Base-by-base conservation (phyloP, 1,140 invertebrate genomes). In the Platyscapa corneri region DNA sequence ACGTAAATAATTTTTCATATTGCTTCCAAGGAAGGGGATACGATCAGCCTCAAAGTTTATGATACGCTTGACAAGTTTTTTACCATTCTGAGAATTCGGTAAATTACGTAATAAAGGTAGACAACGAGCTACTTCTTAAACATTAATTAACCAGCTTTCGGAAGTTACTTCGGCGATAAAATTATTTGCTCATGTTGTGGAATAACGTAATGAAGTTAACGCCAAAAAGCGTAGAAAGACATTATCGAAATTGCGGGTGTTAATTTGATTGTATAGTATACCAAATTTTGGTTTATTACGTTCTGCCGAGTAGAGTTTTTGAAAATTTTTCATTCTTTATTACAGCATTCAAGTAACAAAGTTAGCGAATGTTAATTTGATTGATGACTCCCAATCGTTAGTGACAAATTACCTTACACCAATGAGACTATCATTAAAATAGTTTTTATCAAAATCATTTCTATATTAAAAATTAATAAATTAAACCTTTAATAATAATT, bases 1-100 rank as follows among this genome's bases (percentile, higher is more conserved):
- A 83, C 10, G 18, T 42, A 49, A 74, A 83, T 75, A 85, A 89
- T 89, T 87, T 86, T 89, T 84, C 85, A 84, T 82, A 82, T 82
- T 32, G 70, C 76, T 76, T 74, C 56, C 74, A 67, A 81, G 27
- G 60, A 65, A 39, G 3, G 79, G 37, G 75, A n/a, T 16, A 39
- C 56, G 78, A 42, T 39, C 78, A 16, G 27, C 64, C 27, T 56
- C 49, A 42, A 37, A 74, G 16, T 82, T 74, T 82, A 72, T 37
- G 70, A 74, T 72, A 72, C 42, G n/a, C 79, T 67, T 30, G 80
- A 72, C 67, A 74, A n/a, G 49, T 74, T 49, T 60, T 74, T 82
- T 72, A 10, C 46, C 39, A 39, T 81, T 81, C 65, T 30, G 32
- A 82, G 70, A 82, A 82, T 56, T 82, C 70, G 23, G 74, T 74